Base-by-base conservation (phyloP, 2,888 invertebrate genomes). In the Lithodes maja region DNA sequence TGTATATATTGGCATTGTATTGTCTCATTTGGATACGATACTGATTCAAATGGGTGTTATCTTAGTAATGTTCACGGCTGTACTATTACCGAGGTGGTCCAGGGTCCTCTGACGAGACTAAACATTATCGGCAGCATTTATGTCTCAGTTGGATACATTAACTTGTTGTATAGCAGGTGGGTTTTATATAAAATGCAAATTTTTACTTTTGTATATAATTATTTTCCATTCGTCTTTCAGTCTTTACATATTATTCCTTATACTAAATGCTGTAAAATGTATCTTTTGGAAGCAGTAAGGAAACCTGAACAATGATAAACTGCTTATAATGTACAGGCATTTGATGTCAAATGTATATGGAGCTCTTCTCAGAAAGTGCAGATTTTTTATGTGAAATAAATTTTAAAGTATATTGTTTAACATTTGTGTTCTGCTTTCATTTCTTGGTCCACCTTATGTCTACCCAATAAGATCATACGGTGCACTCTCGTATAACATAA, bases 361-460 rank as follows among this genome's bases (percentile, higher is more conserved):
- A 87, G 88, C 83, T 85, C 88, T 84, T 88, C 85, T 87, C 84
- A 88, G 85, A 84, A 84, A 86, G 88, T 88, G 88, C 84, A 71
- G 79, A 84, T 88, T 88, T 86, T 88, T 88, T 88, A 88, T 88
- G 88, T 88, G 88, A 88, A 85, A 88, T 84, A 74, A 88, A 80
- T 88, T 88, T 81, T 85, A 88, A 88, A 81, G 86, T 88, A 88
- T 88, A 88, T 88, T 85, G 83, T 88, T 88, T 88, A 84, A 88
- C 49, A 85, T 82, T 54, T 88, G 88, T 81, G 75, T 88, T 88
- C 82, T 54, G 75, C 61, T 85, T 85, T 12, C 33, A 68, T 85
- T 53, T 85, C 85, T 79, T 85, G 49, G 61, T 17, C 49, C 5
- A 9, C 7, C 50, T 50, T 33, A 33, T 33, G 33, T 33, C 33